Conservation (phyloP, 2,888 invertebrate genomes). For the Carterocephalus palaemon region DNA sequence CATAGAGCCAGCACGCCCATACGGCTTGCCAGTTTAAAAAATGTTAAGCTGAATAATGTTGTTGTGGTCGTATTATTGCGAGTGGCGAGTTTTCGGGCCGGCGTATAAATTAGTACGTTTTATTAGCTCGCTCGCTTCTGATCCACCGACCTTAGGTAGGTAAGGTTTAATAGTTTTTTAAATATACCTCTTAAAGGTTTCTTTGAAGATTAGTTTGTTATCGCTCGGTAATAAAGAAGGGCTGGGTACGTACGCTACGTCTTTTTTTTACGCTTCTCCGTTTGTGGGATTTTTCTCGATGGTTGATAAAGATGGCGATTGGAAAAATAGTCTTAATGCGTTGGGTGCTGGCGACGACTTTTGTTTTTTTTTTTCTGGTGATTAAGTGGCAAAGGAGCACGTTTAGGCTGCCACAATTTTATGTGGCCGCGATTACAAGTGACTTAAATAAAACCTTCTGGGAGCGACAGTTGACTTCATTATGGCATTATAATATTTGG, state of each 20-base stretch:
- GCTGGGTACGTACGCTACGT: conserved; percentile 44
- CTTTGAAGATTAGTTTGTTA: conserved; percentile 70
- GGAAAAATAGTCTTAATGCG: conserved; percentile 35
- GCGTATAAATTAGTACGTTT: conserved; percentile 65
- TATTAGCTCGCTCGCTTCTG: conserved; percentile 58
- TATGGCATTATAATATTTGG: too few species aligned
- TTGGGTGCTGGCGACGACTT: conserved; percentile 26
- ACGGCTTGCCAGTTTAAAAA: conserved; percentile 46
- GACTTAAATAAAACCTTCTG: background rate
- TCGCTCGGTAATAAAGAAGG: conserved; percentile 65
- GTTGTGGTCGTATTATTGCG: conserved; percentile 56
- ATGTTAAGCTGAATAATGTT: conserved; percentile 61
- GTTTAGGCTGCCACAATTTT: conserved; percentile 11
- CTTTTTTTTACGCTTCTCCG: conserved; percentile 39
- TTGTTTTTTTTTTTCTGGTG: conserved; percentile 12
- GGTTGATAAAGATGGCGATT: conserved; percentile 39
- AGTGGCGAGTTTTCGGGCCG: conserved; percentile 41
- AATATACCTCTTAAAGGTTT: conserved; percentile 55
- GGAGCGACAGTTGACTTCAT: too few species aligned
- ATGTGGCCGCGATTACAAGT: conserved; percentile 1
- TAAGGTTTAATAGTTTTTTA: conserved; percentile 68
- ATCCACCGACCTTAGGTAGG: conserved; percentile 48
- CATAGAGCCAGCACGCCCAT: conserved; percentile 54
- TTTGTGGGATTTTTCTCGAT: conserved; percentile 43
- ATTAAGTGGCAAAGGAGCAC: conserved; percentile 16